Percentiles rank a stretch among this genome's conserved stretches.
These are phyloP conservation scores for Rhegmatorhina hoffmannsi DNA, from an alignment of 2,113 vertebrate species.

Conservation along the genomic window DNA sequence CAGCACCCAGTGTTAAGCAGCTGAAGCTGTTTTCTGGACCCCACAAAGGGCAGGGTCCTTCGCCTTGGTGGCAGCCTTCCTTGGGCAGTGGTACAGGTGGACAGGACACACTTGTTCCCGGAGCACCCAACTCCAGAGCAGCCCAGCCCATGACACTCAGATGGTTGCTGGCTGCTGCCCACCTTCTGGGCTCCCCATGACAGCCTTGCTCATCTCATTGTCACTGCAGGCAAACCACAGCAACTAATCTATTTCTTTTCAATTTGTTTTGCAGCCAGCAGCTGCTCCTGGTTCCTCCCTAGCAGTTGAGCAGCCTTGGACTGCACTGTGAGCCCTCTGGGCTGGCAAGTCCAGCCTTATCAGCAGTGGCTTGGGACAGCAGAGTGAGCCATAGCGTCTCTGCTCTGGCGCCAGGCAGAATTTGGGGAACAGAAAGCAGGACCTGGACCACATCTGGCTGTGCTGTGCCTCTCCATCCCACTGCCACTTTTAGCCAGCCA, in stretches of 20 bases:
- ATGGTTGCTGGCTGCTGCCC: not conserved
- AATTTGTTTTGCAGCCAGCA: not conserved
- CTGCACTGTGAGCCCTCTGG: not conserved
- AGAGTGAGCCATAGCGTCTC: not conserved
- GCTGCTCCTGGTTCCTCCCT: not conserved
- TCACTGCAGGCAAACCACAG: not conserved
- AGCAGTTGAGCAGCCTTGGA: not conserved
- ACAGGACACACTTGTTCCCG: accelerated
- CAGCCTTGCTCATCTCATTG: not conserved
- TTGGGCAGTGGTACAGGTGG: not conserved
- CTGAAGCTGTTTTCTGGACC: not conserved
- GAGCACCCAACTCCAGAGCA: not conserved
- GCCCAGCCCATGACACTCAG: not conserved
- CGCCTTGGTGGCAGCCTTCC: not conserved
- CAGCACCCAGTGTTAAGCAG: accelerated
- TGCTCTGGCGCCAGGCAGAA: not conserved
- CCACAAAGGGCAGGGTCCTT: not conserved
- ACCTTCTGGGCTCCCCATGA: accelerated
- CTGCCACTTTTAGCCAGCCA: not conserved
- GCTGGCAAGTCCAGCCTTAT: not conserved
- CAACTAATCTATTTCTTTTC: not conserved
- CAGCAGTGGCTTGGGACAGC: not conserved
- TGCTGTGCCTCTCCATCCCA: not conserved
- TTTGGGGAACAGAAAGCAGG: not conserved
- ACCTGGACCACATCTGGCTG: not conserved